Percentiles rank a stretch among this genome's conserved stretches.
Evolutionary conservation across 2,888 invertebrate genomes (phyloP).

Genomic region (Cephus nigrinus): DNA sequence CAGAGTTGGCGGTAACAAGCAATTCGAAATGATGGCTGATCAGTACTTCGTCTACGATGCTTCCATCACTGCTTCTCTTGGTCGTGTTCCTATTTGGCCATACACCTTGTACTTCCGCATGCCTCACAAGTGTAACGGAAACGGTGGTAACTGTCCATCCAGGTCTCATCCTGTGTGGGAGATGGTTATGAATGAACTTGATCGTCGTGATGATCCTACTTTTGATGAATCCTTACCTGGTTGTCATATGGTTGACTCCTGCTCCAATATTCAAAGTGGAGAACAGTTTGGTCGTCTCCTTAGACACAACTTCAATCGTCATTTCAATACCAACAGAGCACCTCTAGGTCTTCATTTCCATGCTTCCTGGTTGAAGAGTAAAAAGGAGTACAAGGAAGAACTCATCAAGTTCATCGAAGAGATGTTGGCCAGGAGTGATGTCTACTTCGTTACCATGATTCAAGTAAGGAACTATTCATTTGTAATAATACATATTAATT

Average conservation of each 20-base stretch:
- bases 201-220: slow-evolving; percentile 92
- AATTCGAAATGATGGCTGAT: slow-evolving; percentile 97
- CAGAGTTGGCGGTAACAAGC: slow-evolving; percentile 92
- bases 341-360: slow-evolving; percentile 94
- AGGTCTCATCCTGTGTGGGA: slow-evolving; percentile 93
- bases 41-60: slow-evolving; percentile 96
- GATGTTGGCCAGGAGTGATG: slow-evolving; percentile 88
- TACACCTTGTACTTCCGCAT: slow-evolving; percentile 97
- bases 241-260: slow-evolving; percentile 95
- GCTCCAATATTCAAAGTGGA: slow-evolving; percentile 91
- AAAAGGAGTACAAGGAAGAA: slow-evolving; percentile 92
- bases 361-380: slow-evolving; percentile 94
- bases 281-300: slow-evolving; percentile 91
- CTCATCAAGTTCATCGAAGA: slow-evolving; percentile 94
- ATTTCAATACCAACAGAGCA: slow-evolving; percentile 92
- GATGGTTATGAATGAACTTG: slow-evolving; percentile 95
- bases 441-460: slow-evolving; percentile 92
- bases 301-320: slow-evolving; percentile 94
- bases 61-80: slow-evolving; percentile 89
- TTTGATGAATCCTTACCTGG: slow-evolving; percentile 94
- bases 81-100: slow-evolving; percentile 95
- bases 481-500: neutral
- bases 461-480: slow-evolving; percentile 63
- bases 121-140: slow-evolving; percentile 95
- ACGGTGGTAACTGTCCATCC: slow-evolving; percentile 92